Percentiles rank a stretch among this genome's conserved stretches.
These are phyloP conservation scores for Callinectes sapidus DNA, from an alignment of 2,888 invertebrate species.

Conservation along the genomic window DNA sequence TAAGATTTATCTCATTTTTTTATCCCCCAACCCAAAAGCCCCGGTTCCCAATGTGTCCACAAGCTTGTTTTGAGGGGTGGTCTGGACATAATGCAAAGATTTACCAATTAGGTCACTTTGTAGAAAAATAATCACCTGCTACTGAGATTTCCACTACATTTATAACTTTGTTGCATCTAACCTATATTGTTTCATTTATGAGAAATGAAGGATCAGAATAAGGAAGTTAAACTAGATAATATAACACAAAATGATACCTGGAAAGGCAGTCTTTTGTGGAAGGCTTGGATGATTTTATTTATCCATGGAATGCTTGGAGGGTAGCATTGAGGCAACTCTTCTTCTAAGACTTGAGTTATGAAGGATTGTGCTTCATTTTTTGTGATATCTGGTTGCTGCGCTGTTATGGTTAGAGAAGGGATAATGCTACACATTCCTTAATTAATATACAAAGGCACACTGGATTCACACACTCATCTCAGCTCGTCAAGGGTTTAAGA, in stretches of 20 bases:
- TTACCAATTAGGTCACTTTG: too few species aligned
- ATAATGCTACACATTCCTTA: not conserved
- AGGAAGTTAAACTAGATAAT: too few species aligned
- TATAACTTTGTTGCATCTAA: too few species aligned
- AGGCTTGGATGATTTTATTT: slow-evolving; percentile 2
- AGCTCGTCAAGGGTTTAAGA: not conserved
- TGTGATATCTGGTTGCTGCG: not conserved
- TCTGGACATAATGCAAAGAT: too few species aligned
- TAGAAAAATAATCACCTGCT: too few species aligned
- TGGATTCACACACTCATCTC: not conserved
- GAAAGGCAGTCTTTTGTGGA: not conserved
- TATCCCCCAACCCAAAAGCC: too few species aligned
- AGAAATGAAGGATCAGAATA: too few species aligned
- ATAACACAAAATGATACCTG: not conserved
- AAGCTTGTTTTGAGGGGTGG: too few species aligned
- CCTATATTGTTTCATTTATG: too few species aligned
- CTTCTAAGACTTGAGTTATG: not conserved
- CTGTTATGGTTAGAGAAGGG: not conserved
- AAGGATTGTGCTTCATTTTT: not conserved
- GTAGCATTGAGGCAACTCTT: not conserved
- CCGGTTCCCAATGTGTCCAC: too few species aligned
- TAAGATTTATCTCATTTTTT: too few species aligned
- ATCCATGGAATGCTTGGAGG: not conserved
- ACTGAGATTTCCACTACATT: too few species aligned
- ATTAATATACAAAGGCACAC: not conserved